Evolutionary conservation across 2,113 vertebrate genomes (phyloP), one percentile per base, ranked within the genome.

Genomic region (Pogona vitticeps): DNA sequence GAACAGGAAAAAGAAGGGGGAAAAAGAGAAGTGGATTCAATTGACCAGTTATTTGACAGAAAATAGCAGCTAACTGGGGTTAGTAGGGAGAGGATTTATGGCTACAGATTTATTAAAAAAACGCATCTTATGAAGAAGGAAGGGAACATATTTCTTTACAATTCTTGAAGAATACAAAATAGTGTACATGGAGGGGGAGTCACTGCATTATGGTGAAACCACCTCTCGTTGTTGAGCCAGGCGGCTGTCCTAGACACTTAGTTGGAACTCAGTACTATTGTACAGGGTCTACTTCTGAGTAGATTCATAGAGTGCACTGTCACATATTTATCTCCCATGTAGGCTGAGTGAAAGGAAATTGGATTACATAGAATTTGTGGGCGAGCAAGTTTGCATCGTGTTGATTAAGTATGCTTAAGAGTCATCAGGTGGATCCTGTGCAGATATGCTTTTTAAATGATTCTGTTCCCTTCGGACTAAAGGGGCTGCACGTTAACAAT

Each of bases 81-180:
- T 23, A 21, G 70, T 3, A 52, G 46, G 31, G 42, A 21, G 63
- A 42, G 63, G 38, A 4, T 20, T 28, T 9, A 31, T 78, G 63
- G 38, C 42, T 21, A 70, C 14, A 70, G 36, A 38, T 70, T 17
- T 70, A 36, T 68, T 15, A 67, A 67, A 76, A 76, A 6, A 68
- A 46, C n/a, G n/a, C 52, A 77, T 56, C 10, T 78, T 58, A 46
- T 58, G 33, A 78, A 58, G 63, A 63, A 70, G 14, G 17, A 70
- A 70, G 63, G 42, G 40, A 85, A 68, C 31, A 67, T 36, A 52
- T 17, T 17, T 52, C 33, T 67, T 3, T 40, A 65, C n/a, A 52
- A 36, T 56, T n/a, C 21, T 67, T 85, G 75, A 21, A 38, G n/a
- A 68, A 67, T n/a, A 73, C 46, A n/a, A 78, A 85, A 85, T 33